phyloP scores from a whole-genome alignment of 1,140 invertebrate genomes.

The Rhizoglyphus robini region DNA sequence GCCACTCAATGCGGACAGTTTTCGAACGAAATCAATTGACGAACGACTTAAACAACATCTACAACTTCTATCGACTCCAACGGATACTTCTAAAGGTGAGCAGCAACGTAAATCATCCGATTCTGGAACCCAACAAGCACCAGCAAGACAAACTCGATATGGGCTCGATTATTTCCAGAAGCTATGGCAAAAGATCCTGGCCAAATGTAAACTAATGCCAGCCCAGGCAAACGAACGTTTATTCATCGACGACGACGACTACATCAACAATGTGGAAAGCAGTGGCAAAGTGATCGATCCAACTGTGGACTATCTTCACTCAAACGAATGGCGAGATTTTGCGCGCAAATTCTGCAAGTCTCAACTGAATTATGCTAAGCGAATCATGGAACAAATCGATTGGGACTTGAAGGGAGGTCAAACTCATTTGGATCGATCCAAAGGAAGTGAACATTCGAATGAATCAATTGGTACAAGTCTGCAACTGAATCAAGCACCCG shows the following conservation, averaged over 20 bases:
- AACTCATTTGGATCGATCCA: too few species aligned
- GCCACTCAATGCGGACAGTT: constrained; percentile 9
- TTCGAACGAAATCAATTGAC: not conserved
- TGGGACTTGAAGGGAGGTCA: not conserved
- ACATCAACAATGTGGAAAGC: not conserved
- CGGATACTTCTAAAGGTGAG: not conserved
- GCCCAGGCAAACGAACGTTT: not conserved
- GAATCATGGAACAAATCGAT: not conserved
- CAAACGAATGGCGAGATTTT: not conserved
- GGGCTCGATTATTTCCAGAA: not conserved
- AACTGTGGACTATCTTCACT: not conserved
- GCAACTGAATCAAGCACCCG: constrained; percentile 16
- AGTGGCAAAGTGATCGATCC: too few species aligned
- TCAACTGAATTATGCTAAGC: not conserved
- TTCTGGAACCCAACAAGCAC: not conserved
- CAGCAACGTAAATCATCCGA: not conserved
- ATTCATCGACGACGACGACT: not conserved
- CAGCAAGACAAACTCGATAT: not conserved
- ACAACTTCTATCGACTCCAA: constrained; percentile 2
- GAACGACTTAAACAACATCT: constrained; percentile 4
- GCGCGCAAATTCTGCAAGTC: not conserved
- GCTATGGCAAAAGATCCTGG: not conserved
- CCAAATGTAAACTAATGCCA: not conserved
- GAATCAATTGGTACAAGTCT: not conserved
- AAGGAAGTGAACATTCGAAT: not conserved